phyloP scores from a whole-genome alignment of 1,140 invertebrate genomes.

The Cataglyphis hispanica region DNA sequence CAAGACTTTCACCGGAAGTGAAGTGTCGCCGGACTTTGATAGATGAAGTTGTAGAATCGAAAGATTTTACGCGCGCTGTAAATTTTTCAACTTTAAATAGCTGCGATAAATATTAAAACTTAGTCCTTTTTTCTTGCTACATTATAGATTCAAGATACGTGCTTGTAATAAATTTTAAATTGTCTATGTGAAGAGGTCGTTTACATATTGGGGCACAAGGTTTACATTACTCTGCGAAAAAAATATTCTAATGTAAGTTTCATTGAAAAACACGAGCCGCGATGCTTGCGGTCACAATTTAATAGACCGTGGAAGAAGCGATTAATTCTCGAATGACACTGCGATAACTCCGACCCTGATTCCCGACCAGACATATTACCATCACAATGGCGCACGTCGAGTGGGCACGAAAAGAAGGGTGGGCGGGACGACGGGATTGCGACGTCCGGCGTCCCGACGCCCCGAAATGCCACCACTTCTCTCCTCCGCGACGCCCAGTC shows the following conservation, averaged over 20 bases:
- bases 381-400: conserved; percentile 79
- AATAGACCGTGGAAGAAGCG: conserved; percentile 60
- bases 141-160: background rate
- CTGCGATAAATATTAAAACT: background rate
- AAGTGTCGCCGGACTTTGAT: conserved; percentile 16
- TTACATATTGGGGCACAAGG: background rate
- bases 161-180: background rate
- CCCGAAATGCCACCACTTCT: conserved; percentile 71
- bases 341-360: conserved; percentile 58
- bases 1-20: conserved; percentile 34
- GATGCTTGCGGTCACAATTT: conserved; percentile 43
- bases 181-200: background rate
- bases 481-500: conserved; percentile 78
- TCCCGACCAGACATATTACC: conserved; percentile 76
- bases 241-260: background rate
- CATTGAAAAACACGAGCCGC: conserved; percentile 5
- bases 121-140: too few relatives aligned
- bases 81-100: conserved; percentile 2
- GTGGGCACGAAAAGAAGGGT: conserved; percentile 73
- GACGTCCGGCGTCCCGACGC: conserved; percentile 83
- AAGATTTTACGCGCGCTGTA: background rate
- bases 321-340: conserved; percentile 71
- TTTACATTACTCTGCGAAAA: background rate
- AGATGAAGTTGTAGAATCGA: background rate
- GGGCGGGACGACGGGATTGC: conserved; percentile 82